A percentile compares a stretch with the other conserved stretches of the same genome.
These are phyloP conservation scores for Megalopta genalis DNA, from an alignment of 1,140 invertebrate species.

Conservation along the genomic window DNA sequence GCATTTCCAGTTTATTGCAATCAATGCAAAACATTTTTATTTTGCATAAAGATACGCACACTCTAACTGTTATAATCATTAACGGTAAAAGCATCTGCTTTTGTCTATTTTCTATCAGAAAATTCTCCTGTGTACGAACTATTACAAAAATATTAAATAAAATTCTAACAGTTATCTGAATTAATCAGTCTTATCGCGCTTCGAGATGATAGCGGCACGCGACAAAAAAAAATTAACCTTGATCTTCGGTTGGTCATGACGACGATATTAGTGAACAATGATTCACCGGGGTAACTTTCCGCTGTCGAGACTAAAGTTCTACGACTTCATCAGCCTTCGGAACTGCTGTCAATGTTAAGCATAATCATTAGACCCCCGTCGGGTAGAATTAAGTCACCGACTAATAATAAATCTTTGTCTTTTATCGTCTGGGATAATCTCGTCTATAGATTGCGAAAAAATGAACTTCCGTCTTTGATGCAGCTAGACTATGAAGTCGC, in stretches of 20 bases:
- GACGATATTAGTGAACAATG: neutral
- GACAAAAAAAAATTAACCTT: neutral
- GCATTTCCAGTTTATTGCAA: too few species aligned
- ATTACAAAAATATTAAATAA: too few species aligned
- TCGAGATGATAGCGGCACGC: neutral
- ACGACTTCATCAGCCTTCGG: neutral
- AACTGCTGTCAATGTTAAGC: neutral
- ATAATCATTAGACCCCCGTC: neutral
- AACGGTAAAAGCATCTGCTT: too few species aligned
- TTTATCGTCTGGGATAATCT: neutral
- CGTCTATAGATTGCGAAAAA: neutral
- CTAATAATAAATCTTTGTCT: neutral
- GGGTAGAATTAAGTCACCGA: neutral
- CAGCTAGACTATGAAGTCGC: neutral
- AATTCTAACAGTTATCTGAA: too few species aligned
- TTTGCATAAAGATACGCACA: too few species aligned
- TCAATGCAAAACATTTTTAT: too few species aligned
- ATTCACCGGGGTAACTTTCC: neutral
- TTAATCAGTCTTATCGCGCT: too few species aligned
- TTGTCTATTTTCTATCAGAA: too few species aligned
- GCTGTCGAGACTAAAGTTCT: neutral
- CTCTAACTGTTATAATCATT: too few species aligned
- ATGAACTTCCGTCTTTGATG: neutral
- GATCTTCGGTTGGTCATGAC: neutral
- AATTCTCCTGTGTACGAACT: too few species aligned